Conservation (phyloP, 2,888 invertebrate species). For the Caenorhabditis zanzibari region DNA sequence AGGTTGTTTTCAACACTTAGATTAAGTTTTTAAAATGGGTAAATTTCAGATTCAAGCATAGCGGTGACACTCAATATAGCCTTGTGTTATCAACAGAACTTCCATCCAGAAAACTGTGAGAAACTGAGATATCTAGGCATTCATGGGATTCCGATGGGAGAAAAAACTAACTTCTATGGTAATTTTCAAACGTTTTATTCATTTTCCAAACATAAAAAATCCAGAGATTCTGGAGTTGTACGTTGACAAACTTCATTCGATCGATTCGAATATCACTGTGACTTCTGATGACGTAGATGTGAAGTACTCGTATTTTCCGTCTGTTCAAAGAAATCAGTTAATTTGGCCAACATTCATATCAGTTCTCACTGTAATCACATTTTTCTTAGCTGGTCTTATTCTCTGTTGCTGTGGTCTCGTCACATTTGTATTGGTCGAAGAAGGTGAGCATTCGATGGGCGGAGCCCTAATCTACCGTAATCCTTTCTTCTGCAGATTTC, state of each 20-base stretch:
- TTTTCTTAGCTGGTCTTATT: slow-evolving; percentile 41
- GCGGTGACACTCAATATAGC: not conserved
- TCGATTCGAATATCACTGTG: not conserved
- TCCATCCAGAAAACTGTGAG: not conserved
- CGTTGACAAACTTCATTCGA: not conserved
- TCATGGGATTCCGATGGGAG: not conserved
- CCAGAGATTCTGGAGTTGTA: not conserved
- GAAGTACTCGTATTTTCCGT: slow-evolving; percentile 39
- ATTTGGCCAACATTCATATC: slow-evolving; percentile 29
- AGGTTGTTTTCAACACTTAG: not conserved
- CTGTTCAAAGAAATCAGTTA: not conserved
- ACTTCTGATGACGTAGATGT: not conserved
- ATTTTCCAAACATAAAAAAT: not conserved
- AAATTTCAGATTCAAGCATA: not conserved
- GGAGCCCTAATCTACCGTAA: slow-evolving; percentile 20
- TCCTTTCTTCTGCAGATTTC: slow-evolving; percentile 46
- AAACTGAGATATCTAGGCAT: not conserved
- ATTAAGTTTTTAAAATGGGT: not conserved
- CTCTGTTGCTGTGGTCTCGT: slow-evolving; percentile 42
- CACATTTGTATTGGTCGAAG: slow-evolving; percentile 46
- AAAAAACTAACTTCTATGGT: not conserved
- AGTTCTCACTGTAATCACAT: slow-evolving; percentile 34
- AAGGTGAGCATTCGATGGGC: slow-evolving; percentile 33
- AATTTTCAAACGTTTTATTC: not conserved
- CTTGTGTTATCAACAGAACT: not conserved